These are phyloP conservation scores for Euwallacea similis DNA, from an alignment of 1,140 invertebrate species.

Conservation along the genomic window DNA sequence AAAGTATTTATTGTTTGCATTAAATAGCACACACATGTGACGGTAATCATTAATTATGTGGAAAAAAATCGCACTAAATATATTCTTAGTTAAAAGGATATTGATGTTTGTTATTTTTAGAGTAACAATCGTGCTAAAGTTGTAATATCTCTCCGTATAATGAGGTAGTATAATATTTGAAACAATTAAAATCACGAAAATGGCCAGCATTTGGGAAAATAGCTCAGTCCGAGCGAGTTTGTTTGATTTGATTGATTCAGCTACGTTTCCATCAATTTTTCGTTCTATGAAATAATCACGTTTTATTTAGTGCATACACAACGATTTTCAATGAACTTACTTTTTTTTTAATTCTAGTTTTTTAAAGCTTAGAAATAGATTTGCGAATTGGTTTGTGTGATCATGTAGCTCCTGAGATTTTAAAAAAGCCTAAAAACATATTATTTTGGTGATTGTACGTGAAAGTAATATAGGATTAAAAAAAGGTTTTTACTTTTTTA, in stretches of 20 bases:
- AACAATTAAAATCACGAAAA: not conserved
- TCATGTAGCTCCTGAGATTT: too few species aligned
- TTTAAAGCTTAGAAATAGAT: too few species aligned
- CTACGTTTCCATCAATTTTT: not conserved
- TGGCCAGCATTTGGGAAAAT: too few species aligned
- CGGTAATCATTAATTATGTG: not conserved
- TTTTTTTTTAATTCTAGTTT: too few species aligned
- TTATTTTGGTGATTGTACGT: not conserved
- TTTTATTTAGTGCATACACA: not conserved
- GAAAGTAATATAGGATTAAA: not conserved
- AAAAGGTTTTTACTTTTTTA: constrained; percentile 6
- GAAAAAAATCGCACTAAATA: not conserved
- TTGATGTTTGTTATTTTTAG: not conserved
- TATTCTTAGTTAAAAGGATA: not conserved
- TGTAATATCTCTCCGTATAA: not conserved
- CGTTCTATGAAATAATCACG: not conserved
- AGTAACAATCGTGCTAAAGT: not conserved
- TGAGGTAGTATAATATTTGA: not conserved
- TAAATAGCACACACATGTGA: not conserved
- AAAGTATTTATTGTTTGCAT: not conserved
- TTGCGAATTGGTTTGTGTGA: too few species aligned
- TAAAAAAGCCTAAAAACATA: too few species aligned
- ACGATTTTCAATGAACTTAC: not conserved
- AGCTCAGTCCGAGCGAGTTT: not conserved
- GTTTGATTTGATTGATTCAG: not conserved